These are phyloP conservation scores for Creontiades dilutus DNA, from an alignment of 2,888 invertebrate genomes.

Conservation along the genomic window DNA sequence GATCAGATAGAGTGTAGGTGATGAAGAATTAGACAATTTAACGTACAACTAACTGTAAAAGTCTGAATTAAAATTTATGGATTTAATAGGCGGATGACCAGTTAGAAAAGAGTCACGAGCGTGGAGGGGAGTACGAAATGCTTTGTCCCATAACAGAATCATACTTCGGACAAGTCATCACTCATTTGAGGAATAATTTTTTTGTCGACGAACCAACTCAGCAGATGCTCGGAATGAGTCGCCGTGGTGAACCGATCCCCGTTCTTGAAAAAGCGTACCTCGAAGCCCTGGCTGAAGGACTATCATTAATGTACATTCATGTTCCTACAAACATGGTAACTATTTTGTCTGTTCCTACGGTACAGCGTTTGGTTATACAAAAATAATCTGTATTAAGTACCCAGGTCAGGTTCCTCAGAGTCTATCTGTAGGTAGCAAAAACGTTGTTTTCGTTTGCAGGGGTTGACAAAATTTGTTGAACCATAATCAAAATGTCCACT, in stretches of 20 bases:
- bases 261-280: neutral
- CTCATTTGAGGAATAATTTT: slow-evolving; percentile 57
- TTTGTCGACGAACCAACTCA: slow-evolving; percentile 59
- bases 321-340: slow-evolving; percentile 50
- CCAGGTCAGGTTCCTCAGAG: no score
- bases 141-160: slow-evolving; percentile 43
- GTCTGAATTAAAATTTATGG: neutral
- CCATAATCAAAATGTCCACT: no score
- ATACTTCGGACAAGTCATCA: slow-evolving; percentile 39
- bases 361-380: no score
- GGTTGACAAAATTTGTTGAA: no score
- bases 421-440: no score
- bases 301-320: slow-evolving; percentile 60
- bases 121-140: slow-evolving; percentile 13
- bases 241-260: neutral
- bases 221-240: slow-evolving; percentile 24
- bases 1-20: no score
- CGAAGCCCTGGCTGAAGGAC: slow-evolving; percentile 19
- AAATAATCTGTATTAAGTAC: no score
- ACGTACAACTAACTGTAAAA: no score
- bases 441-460: no score
- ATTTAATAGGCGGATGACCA: neutral
- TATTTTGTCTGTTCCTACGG: no score
- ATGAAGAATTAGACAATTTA: no score
- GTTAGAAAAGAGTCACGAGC: neutral